Percentiles rank a stretch among this genome's conserved stretches.
These are phyloP conservation scores for Apeira syringaria DNA, from an alignment of 2,888 invertebrate species.

Conservation along the genomic window DNA sequence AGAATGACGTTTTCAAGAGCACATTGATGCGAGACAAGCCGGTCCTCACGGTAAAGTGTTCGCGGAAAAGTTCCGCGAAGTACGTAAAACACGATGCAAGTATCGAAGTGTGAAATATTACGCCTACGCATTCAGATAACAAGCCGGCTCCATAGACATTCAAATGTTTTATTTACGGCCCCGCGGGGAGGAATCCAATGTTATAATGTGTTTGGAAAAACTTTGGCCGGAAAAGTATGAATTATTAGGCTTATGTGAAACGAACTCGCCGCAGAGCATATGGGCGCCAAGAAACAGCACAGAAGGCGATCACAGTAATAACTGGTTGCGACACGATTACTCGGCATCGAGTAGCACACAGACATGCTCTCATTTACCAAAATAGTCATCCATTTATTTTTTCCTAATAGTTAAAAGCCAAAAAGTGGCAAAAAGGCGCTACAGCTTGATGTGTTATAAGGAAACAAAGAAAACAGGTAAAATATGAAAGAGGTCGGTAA, in stretches of 20 bases:
- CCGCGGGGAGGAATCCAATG: constrained; percentile 45
- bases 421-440: no score
- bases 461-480: constrained; percentile 53
- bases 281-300: neutral
- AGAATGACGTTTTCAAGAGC: constrained; percentile 11
- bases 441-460: constrained; percentile 10
- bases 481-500: constrained; percentile 70
- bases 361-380: no score
- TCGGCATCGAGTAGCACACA: no score
- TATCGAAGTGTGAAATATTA: constrained; percentile 62
- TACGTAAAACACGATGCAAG: constrained; percentile 55
- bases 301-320: no score
- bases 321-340: neutral
- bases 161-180: constrained; percentile 48
- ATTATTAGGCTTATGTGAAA: constrained; percentile 16
- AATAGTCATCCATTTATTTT: no score
- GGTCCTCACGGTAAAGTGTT: constrained; percentile 14
- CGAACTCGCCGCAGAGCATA: constrained; percentile 12
- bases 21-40: neutral
- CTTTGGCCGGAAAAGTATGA: constrained; percentile 22
- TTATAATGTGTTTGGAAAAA: constrained; percentile 39
- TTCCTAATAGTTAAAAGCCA: no score
- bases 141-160: constrained; percentile 44
- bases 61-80: constrained; percentile 23
- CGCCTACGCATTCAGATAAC: constrained; percentile 48